Percentiles rank a stretch among this genome's conserved stretches.
phyloP scores from a whole-genome alignment of 2,113 vertebrate species.

The Tragelaphus buxtoni region DNA sequence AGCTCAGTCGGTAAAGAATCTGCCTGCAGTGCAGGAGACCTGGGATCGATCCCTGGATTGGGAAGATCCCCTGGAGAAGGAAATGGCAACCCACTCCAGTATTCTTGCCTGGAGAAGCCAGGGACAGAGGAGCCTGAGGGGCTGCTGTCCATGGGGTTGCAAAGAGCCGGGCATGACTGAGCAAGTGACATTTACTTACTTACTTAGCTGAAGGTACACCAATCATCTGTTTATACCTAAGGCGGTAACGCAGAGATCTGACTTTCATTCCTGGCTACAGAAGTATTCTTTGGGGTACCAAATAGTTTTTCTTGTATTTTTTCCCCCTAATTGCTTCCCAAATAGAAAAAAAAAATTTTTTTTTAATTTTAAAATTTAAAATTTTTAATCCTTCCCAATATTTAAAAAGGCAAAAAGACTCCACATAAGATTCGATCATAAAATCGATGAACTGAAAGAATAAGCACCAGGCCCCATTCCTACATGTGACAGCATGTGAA shows the following conservation, averaged over 20 bases:
- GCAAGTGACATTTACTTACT: background rate
- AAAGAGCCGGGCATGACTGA: background rate
- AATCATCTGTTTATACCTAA: background rate
- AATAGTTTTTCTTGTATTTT: background rate
- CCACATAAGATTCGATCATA: background rate
- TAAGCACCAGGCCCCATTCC: background rate
- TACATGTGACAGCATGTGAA: background rate
- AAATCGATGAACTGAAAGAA: background rate
- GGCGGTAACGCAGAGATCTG: background rate
- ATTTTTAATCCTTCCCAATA: background rate
- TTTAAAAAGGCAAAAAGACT: background rate
- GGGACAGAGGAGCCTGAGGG: background rate
- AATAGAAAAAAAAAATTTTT: background rate
- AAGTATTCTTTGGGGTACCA: background rate
- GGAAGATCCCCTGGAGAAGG: background rate
- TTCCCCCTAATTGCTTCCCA: background rate
- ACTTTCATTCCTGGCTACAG: background rate
- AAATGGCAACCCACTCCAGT: background rate
- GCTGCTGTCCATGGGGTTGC: background rate
- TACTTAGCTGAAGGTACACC: background rate
- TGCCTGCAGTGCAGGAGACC: background rate
- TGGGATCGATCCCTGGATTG: background rate
- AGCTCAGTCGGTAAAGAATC: background rate
- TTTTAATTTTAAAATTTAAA: background rate
- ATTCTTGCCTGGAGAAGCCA: background rate